Evolutionary conservation across 1,140 invertebrate genomes (phyloP).

Genomic region (Mylabris phalerata): DNA sequence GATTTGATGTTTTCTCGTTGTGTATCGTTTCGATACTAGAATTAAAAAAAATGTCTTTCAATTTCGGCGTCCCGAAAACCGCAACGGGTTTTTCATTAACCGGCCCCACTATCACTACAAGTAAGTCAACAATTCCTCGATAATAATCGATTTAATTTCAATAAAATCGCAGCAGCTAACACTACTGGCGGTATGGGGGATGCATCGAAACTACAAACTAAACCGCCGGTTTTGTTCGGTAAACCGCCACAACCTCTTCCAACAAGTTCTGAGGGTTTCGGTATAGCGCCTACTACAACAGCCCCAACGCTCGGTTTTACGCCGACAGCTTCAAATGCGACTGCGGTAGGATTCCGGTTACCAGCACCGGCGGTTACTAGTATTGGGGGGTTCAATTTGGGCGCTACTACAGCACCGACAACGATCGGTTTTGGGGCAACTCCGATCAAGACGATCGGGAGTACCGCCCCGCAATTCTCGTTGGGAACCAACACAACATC

Average conservation of each 20-base stretch:
- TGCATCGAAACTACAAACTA: background rate
- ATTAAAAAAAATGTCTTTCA: conserved; percentile 18
- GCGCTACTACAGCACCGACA: conserved; percentile 26
- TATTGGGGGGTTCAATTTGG: conserved; percentile 25
- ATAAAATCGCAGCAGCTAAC: no score
- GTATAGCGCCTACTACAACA: conserved; percentile 20
- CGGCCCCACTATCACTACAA: no score
- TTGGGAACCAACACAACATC: conserved; percentile 17
- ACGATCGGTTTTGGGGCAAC: background rate
- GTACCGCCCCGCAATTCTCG: background rate
- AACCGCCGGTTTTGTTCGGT: conserved; percentile 7
- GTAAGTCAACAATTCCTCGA: no score
- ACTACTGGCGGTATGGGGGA: no score
- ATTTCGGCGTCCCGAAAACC: conserved; percentile 19
- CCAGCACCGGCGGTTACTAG: conserved; percentile 8
- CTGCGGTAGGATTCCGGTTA: conserved; percentile 2
- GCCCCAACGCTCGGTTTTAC: conserved; percentile 17
- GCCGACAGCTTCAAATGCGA: background rate
- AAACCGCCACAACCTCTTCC: background rate
- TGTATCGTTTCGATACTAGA: no score
- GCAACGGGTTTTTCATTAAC: conserved; percentile 17
- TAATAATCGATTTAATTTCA: no score
- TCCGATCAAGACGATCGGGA: background rate
- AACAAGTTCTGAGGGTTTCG: conserved; percentile 6
- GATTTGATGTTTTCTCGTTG: no score